Conservation (phyloP, 2,797 vertebrate genomes). For the Chromis chromis region DNA sequence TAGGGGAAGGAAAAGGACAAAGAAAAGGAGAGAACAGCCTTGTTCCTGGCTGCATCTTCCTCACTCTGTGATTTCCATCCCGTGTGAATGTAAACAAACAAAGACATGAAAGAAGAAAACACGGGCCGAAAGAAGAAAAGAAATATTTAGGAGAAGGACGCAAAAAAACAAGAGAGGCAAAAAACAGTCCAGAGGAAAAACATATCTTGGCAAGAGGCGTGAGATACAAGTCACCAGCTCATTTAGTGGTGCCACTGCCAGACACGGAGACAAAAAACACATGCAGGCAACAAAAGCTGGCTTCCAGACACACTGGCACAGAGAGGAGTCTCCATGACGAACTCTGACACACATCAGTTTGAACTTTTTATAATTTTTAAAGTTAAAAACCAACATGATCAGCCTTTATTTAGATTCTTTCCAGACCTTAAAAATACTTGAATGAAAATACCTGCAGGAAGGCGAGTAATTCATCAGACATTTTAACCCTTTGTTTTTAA, state of each 20-base stretch:
- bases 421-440: too few relatives aligned
- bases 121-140: constrained; percentile 24
- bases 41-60: constrained; percentile 68
- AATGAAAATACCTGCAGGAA: too few relatives aligned
- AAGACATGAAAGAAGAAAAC: constrained; percentile 70
- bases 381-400: too few relatives aligned
- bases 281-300: constrained; percentile 61
- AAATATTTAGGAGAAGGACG: constrained; percentile 23
- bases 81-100: constrained; percentile 76
- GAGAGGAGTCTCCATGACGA: constrained; percentile 26
- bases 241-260: constrained; percentile 66
- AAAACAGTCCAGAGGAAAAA: constrained; percentile 65
- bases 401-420: too few relatives aligned
- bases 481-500: too few relatives aligned
- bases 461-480: too few relatives aligned
- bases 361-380: background rate
- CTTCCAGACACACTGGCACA: constrained; percentile 56
- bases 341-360: constrained; percentile 28
- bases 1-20: constrained; percentile 59
- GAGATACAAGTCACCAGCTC: constrained; percentile 75
- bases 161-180: constrained; percentile 45
- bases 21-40: constrained; percentile 60
- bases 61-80: constrained; percentile 73
- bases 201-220: constrained; percentile 76
- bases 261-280: constrained; percentile 71